Evolutionary conservation across 2,888 invertebrate species (phyloP).

Genomic region (Tolmerus cingulatus): DNA sequence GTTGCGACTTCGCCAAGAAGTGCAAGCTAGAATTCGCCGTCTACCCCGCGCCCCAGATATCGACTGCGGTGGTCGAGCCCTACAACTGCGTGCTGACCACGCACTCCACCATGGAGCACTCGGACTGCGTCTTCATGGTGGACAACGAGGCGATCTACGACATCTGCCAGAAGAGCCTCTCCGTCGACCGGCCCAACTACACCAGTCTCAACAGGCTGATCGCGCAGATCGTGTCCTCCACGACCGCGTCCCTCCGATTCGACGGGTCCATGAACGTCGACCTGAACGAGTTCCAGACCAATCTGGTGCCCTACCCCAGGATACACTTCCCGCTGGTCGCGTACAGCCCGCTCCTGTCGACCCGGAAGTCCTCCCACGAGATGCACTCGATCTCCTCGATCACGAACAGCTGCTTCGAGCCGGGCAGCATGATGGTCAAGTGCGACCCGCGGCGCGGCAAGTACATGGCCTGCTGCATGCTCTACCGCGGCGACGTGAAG

Average conservation of each 20-base stretch:
- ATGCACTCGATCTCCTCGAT: constrained; percentile 71
- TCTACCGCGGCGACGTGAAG: constrained; percentile 84
- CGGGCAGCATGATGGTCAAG: constrained; percentile 89
- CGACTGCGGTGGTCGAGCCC: constrained; percentile 93
- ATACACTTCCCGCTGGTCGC: constrained; percentile 59
- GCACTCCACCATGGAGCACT: constrained; percentile 85
- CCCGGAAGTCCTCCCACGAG: constrained; percentile 8
- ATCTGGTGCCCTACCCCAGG: constrained; percentile 55
- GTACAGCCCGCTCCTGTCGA: constrained; percentile 50
- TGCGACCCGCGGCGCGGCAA: constrained; percentile 82
- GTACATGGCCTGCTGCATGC: constrained; percentile 69
- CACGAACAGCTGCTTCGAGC: constrained; percentile 88
- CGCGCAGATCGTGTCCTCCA: constrained; percentile 85
- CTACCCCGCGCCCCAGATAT: constrained; percentile 89
- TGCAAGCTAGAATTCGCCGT: constrained; percentile 90
- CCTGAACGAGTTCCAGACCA: constrained; percentile 86
- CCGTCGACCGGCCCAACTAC: constrained; percentile 84
- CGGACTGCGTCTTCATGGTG: constrained; percentile 93
- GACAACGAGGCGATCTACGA: constrained; percentile 97
- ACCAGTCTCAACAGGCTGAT: constrained; percentile 86
- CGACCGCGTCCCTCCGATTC: constrained; percentile 86
- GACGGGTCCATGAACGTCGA: constrained; percentile 91
- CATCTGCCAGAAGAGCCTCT: constrained; percentile 84
- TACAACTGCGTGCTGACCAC: constrained; percentile 93
- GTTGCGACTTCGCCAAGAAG: constrained; percentile 86